Evolutionary conservation across 2,113 vertebrate species (phyloP).

Genomic region (Cyanoderma ruficeps): DNA sequence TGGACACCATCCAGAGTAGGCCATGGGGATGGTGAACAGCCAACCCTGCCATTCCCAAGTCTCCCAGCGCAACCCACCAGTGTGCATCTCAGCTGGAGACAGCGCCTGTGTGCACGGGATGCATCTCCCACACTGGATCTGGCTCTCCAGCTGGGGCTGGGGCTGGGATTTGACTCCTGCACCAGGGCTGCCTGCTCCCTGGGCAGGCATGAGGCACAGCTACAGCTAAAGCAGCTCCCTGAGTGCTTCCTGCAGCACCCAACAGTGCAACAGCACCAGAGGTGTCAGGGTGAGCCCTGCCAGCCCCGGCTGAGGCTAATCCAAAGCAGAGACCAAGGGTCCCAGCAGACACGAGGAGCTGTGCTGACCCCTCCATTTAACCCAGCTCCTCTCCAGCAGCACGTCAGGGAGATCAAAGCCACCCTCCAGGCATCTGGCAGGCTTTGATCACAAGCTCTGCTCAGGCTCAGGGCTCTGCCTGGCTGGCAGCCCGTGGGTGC

Average conservation of each 20-base stretch:
- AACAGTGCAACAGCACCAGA: accelerated
- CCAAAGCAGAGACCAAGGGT: background rate
- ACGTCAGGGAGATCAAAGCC: constrained; percentile 2
- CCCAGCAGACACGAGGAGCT: background rate
- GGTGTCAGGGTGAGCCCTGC: background rate
- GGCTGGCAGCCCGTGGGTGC: background rate
- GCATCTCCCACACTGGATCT: background rate
- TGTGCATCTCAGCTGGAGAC: background rate
- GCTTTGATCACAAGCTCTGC: constrained; percentile 29
- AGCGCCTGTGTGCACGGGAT: background rate
- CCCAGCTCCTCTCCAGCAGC: background rate
- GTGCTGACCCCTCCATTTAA: background rate
- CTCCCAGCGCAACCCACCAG: background rate
- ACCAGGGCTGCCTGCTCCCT: background rate
- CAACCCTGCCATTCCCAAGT: background rate
- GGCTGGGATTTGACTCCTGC: background rate
- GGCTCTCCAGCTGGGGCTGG: background rate
- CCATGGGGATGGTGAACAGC: background rate
- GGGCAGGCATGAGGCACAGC: accelerated
- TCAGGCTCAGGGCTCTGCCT: background rate
- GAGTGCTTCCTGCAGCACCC: background rate
- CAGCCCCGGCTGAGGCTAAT: background rate
- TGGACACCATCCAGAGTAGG: background rate
- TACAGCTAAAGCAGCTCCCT: background rate
- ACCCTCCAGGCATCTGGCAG: background rate